Evolutionary conservation across 2,888 invertebrate species (phyloP).

Genomic region (Drosophila paucipuncta): DNA sequence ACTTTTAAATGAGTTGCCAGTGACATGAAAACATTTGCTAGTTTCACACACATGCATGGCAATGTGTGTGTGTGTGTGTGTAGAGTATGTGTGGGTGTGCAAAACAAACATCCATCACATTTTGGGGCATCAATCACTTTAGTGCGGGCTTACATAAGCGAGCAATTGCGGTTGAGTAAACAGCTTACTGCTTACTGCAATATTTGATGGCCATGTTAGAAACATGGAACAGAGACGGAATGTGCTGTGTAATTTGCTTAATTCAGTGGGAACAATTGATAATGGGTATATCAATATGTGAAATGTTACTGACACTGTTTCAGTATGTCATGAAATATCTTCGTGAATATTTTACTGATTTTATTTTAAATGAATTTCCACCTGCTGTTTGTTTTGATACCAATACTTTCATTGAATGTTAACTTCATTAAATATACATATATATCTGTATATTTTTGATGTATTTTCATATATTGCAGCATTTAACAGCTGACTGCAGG

Average conservation of each 20-base stretch:
- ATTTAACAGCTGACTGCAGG: neutral
- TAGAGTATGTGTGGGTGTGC: neutral
- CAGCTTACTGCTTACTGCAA: slow-evolving; percentile 1
- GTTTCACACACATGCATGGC: slow-evolving; percentile 16
- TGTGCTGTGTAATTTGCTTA: neutral
- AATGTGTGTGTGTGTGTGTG: neutral
- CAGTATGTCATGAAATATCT: neutral
- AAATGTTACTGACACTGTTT: neutral
- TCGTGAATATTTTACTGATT: neutral
- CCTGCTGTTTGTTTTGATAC: neutral
- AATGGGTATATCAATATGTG: neutral
- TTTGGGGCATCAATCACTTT: slow-evolving; percentile 64
- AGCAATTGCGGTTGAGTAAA: slow-evolving; percentile 56
- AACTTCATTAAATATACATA: neutral
- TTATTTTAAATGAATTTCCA: neutral
- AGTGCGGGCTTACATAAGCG: slow-evolving; percentile 22
- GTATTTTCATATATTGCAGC: neutral
- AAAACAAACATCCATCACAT: slow-evolving; percentile 68
- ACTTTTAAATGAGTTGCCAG: slow-evolving; percentile 56
- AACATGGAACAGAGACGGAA: neutral
- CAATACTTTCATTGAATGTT: neutral
- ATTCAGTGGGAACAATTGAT: neutral
- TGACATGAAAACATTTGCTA: slow-evolving; percentile 22
- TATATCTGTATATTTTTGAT: neutral
- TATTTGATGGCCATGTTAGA: slow-evolving; percentile 1